These are phyloP conservation scores for Ephialtes manifestator DNA, from an alignment of 2,888 invertebrate species.

Conservation along the genomic window DNA sequence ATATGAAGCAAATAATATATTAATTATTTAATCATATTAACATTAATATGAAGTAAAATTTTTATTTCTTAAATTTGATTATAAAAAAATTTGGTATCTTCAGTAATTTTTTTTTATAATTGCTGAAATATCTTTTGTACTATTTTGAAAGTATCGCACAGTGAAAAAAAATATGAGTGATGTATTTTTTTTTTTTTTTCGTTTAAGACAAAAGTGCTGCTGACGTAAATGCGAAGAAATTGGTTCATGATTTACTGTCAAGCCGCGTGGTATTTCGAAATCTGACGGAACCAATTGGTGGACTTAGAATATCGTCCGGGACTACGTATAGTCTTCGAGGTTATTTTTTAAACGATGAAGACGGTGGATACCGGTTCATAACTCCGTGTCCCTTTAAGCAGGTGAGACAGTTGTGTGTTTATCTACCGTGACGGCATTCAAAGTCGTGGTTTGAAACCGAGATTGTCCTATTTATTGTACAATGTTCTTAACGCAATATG, in stretches of 20 bases:
- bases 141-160: neutral
- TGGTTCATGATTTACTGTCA: constrained; percentile 62
- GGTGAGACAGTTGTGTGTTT: constrained; percentile 48
- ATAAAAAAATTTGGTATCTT: neutral
- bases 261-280: constrained; percentile 66
- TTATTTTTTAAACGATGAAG: constrained; percentile 67
- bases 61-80: too few relatives aligned
- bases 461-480: neutral
- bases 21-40: too few relatives aligned
- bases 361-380: constrained; percentile 70
- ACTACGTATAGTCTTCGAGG: constrained; percentile 69
- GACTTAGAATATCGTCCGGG: constrained; percentile 61
- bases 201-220: constrained; percentile 45
- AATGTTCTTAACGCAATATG: neutral
- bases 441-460: constrained; percentile 3
- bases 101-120: neutral
- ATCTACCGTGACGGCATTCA: constrained; percentile 8
- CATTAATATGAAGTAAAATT: too few relatives aligned
- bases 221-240: constrained; percentile 50
- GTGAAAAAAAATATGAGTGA: neutral
- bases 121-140: neutral
- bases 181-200: neutral
- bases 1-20: neutral
- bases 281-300: constrained; percentile 66
- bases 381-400: constrained; percentile 71